phyloP scores from a whole-genome alignment of 2,888 invertebrate genomes.

The Phengaris alcon region DNA sequence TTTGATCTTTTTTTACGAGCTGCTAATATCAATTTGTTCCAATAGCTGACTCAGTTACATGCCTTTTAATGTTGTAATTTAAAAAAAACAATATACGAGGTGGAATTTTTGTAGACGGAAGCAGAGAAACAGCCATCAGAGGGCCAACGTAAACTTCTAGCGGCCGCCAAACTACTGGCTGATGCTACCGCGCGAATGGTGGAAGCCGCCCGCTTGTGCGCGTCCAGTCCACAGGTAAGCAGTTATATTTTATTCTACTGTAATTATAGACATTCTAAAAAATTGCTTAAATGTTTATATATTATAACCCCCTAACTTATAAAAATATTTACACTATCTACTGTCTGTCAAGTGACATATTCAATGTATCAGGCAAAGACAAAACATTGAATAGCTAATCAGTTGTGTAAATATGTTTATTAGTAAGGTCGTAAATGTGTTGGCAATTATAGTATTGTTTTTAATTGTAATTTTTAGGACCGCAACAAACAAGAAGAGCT shows the following conservation, averaged over 20 bases:
- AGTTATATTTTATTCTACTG: not conserved
- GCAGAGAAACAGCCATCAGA: conserved; percentile 94
- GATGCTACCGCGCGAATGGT: conserved; percentile 98
- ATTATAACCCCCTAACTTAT: too few relatives aligned
- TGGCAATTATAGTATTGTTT: too few relatives aligned
- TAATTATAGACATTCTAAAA: not conserved
- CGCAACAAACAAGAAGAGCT: conserved; percentile 90
- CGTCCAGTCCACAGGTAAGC: conserved; percentile 83
- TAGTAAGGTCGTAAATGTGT: too few relatives aligned
- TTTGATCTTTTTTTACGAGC: too few relatives aligned
- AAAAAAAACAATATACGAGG: not conserved
- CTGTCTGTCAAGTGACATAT: too few relatives aligned
- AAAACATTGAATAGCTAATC: too few relatives aligned
- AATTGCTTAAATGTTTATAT: not conserved
- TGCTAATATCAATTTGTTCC: too few relatives aligned
- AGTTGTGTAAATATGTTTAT: too few relatives aligned
- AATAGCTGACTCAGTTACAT: too few relatives aligned
- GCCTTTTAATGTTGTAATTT: too few relatives aligned
- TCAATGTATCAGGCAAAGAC: too few relatives aligned
- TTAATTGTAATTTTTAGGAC: conserved; percentile 76
- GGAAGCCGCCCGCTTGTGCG: conserved; percentile 96
- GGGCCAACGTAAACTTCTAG: conserved; percentile 91
- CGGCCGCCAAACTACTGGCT: conserved; percentile 96
- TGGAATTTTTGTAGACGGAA: conserved; percentile 78
- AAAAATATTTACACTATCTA: too few relatives aligned